Conservation (phyloP, 1,140 invertebrate species). For the Eumeta japonica region DNA sequence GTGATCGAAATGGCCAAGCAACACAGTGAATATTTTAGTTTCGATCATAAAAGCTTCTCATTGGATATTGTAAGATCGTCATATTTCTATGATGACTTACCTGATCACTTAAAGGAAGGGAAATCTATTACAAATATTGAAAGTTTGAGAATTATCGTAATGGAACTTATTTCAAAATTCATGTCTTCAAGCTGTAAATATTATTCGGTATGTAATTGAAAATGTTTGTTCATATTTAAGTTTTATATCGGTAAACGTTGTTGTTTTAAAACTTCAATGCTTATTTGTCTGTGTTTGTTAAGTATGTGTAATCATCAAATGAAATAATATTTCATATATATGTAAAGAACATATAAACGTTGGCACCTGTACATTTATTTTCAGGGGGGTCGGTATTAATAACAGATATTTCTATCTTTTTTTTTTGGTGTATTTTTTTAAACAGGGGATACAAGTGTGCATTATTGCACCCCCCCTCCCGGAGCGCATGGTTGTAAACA, state of each 20-base stretch:
- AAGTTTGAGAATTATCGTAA: conserved; percentile 28
- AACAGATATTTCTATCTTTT: too few species aligned
- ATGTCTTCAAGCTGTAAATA: conserved; percentile 62
- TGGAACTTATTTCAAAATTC: conserved; percentile 29
- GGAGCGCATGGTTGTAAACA: too few species aligned
- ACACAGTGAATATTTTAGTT: conserved; percentile 23
- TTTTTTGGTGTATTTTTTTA: background rate
- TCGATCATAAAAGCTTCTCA: conserved; percentile 19
- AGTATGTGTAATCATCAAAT: too few species aligned
- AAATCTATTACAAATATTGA: conserved; percentile 14
- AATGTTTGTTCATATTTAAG: too few species aligned
- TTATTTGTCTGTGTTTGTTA: too few species aligned
- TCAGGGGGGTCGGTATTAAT: too few species aligned
- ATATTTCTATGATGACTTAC: conserved; percentile 44
- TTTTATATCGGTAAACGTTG: conserved; percentile 1
- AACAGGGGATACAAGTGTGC: too few species aligned
- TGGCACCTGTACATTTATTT: too few species aligned
- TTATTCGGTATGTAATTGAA: conserved; percentile 60
- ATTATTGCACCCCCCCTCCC: too few species aligned
- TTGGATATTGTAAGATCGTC: conserved; percentile 34
- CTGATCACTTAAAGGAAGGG: conserved; percentile 27
- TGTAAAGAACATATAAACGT: too few species aligned
- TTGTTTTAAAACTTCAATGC: too few species aligned
- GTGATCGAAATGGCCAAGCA: conserved; percentile 24
- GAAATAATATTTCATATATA: too few species aligned